These are phyloP conservation scores for Congeria kusceri DNA, from an alignment of 2,888 invertebrate genomes.

Conservation along the genomic window DNA sequence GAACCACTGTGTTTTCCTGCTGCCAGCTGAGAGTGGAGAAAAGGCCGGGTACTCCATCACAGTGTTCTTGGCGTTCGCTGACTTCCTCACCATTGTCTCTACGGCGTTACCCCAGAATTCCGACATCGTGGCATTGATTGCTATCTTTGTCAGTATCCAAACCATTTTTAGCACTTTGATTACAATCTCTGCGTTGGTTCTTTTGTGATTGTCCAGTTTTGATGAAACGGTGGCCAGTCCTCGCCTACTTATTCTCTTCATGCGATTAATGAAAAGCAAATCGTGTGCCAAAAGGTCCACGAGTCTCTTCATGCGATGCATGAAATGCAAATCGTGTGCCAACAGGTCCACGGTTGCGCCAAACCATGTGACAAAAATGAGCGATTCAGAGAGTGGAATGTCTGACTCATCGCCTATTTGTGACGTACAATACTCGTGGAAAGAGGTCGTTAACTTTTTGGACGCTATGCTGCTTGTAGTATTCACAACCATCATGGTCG, in stretches of 20 bases:
- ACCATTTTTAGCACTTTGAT: not conserved
- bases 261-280: too few species aligned
- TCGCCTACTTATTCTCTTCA: not conserved
- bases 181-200: not conserved
- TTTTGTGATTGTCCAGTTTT: not conserved
- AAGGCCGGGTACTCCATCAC: not conserved
- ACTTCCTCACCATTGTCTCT: not conserved
- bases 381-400: too few species aligned
- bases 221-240: not conserved
- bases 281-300: too few species aligned
- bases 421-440: not conserved
- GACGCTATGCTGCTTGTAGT: not conserved
- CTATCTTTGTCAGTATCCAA: not conserved
- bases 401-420: not conserved
- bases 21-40: constrained; percentile 2
- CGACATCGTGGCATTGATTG: not conserved
- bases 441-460: not conserved
- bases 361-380: too few species aligned
- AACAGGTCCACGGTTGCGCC: too few species aligned
- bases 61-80: constrained; percentile 1
- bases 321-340: not conserved
- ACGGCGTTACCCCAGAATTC: not conserved
- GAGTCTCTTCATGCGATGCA: not conserved
- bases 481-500: not conserved
- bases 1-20: not conserved